Conservation (phyloP, 2,888 invertebrate genomes). For the Chouioia cunea region DNA sequence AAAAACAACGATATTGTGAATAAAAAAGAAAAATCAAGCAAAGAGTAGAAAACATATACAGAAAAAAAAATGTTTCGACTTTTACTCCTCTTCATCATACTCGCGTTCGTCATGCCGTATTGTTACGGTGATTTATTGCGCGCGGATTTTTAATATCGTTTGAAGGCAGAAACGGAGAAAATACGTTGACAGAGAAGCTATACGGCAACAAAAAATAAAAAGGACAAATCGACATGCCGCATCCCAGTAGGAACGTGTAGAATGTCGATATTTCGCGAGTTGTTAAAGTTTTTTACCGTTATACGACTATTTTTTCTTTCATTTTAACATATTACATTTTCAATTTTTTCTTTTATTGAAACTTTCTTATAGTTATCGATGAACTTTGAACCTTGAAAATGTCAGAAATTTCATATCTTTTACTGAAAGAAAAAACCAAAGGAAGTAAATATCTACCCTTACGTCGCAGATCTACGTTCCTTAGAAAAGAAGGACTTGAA, state of each 20-base stretch:
- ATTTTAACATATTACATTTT: too few species aligned
- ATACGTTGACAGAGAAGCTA: background rate
- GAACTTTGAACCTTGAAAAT: too few species aligned
- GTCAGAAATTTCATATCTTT: too few species aligned
- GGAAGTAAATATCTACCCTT: too few species aligned
- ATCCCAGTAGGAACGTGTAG: background rate
- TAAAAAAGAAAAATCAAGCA: background rate
- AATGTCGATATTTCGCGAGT: background rate
- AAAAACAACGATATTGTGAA: conserved; percentile 22
- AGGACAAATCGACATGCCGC: background rate
- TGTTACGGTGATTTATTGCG: conserved; percentile 43
- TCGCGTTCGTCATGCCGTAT: conserved; percentile 25
- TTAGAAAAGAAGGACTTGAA: too few species aligned
- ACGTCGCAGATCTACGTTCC: too few species aligned
- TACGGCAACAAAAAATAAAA: background rate
- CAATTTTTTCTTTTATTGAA: too few species aligned
- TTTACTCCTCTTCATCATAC: conserved; percentile 11
- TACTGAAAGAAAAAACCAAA: too few species aligned
- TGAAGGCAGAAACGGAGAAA: conserved; percentile 11
- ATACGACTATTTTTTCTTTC: too few species aligned
- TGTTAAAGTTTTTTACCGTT: too few species aligned
- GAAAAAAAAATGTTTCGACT: conserved; percentile 20
- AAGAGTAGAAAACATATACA: background rate
- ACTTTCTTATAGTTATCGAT: too few species aligned
- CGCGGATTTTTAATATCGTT: conserved; percentile 43